Conservation (phyloP, 2,888 invertebrate species). For the Sarcophaga variegata region DNA sequence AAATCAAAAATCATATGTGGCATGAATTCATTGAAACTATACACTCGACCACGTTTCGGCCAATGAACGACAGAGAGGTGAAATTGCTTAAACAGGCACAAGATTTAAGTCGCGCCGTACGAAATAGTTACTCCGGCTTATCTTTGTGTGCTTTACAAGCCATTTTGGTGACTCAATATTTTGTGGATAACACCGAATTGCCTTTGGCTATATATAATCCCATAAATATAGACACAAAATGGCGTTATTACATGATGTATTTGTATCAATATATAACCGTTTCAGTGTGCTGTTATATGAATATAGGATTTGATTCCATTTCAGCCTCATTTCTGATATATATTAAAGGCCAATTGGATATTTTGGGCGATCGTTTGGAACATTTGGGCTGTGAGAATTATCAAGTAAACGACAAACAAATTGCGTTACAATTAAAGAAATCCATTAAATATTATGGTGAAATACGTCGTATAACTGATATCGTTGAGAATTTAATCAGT, state of each 20-base stretch:
- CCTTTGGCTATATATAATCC: constrained; percentile 74
- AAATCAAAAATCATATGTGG: constrained; percentile 68
- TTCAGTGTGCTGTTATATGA: constrained; percentile 70
- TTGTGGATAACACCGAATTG: constrained; percentile 69
- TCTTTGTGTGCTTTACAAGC: constrained; percentile 70
- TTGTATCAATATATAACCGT: constrained; percentile 71
- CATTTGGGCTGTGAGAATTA: constrained; percentile 66
- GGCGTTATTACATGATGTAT: constrained; percentile 71
- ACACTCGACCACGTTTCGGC: constrained; percentile 64
- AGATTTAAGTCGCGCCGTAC: constrained; percentile 64
- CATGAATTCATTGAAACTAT: constrained; percentile 67
- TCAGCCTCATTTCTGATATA: constrained; percentile 75
- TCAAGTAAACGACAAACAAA: constrained; percentile 21
- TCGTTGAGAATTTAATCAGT: constrained; percentile 73
- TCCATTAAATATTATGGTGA: constrained; percentile 72
- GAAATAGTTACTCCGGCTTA: constrained; percentile 70
- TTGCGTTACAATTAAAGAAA: constrained; percentile 71
- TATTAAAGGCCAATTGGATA: constrained; percentile 74
- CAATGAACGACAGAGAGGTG: constrained; percentile 68
- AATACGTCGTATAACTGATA: constrained; percentile 69
- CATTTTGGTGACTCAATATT: constrained; percentile 69
- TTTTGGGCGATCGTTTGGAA: constrained; percentile 74
- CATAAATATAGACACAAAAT: constrained; percentile 60
- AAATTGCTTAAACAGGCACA: constrained; percentile 59
- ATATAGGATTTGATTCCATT: constrained; percentile 76